A percentile compares a stretch with the other conserved stretches of the same genome.
These are phyloP conservation scores for Pentalonia nigronervosa DNA, from an alignment of 1,140 invertebrate genomes.

Conservation along the genomic window DNA sequence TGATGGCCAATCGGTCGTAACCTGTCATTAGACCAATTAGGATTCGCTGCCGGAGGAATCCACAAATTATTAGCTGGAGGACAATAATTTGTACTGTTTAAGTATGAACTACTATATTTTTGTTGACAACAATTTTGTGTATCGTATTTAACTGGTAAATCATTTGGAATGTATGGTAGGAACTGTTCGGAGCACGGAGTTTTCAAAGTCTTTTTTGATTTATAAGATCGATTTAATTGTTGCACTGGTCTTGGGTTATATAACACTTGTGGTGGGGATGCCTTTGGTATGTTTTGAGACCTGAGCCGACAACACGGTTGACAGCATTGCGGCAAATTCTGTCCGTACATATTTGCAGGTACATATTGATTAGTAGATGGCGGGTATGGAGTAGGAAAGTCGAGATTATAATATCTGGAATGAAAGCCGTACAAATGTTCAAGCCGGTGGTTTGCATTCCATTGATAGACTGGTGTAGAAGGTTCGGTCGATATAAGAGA, in stretches of 20 bases:
- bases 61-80: constrained; percentile 45
- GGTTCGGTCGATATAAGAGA: constrained; percentile 34
- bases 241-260: constrained; percentile 26
- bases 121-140: constrained; percentile 46
- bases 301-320: constrained; percentile 48
- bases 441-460: constrained; percentile 42
- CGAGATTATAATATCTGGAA: constrained; percentile 54
- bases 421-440: constrained; percentile 56
- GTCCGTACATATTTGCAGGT: constrained; percentile 38
- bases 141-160: constrained; percentile 33
- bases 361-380: constrained; percentile 47
- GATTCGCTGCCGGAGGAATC: constrained; percentile 19
- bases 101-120: constrained; percentile 37
- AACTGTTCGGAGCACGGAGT: constrained; percentile 47
- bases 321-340: constrained; percentile 44
- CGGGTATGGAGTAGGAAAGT: constrained; percentile 41
- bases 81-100: constrained; percentile 44
- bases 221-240: constrained; percentile 33
- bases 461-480: background rate
- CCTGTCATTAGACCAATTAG: constrained; percentile 27
- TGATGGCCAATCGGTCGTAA: background rate
- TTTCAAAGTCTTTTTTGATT: constrained; percentile 49
- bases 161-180: constrained; percentile 55
- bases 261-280: constrained; percentile 24
- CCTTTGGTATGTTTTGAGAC: constrained; percentile 38